phyloP scores from a whole-genome alignment of 2,113 vertebrate genomes.

The Bostrychus sinensis region DNA sequence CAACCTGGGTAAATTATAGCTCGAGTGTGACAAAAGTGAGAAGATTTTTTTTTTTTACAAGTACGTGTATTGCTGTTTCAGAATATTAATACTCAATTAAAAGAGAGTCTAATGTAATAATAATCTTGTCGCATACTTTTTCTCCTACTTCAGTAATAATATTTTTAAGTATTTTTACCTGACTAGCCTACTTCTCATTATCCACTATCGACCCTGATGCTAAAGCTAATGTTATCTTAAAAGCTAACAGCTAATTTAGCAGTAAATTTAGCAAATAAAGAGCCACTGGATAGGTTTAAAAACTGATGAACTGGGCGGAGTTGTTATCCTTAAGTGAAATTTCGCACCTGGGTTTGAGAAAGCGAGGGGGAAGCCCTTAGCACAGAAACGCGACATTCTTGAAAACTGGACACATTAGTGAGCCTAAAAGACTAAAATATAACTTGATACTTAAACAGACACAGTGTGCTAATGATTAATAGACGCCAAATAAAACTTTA shows the following conservation, averaged over 20 bases:
- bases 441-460: background rate
- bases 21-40: too few species aligned
- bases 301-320: background rate
- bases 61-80: too few species aligned
- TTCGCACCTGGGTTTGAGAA: constrained; percentile 12
- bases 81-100: too few species aligned
- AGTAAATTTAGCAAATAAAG: background rate
- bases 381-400: constrained; percentile 18
- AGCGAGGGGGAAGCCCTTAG: background rate
- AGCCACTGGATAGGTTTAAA: background rate
- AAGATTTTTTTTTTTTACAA: too few species aligned
- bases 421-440: background rate
- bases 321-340: constrained; percentile 17
- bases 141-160: too few species aligned
- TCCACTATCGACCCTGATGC: background rate
- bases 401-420: background rate
- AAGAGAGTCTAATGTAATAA: too few species aligned
- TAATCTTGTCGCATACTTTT: too few species aligned
- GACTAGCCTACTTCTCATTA: background rate
- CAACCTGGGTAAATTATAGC: too few species aligned
- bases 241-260: background rate
- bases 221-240: background rate
- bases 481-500: too few species aligned
- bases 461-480: background rate
- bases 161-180: too few species aligned